Base-by-base conservation (phyloP, 2,888 invertebrate species). In the Drepanosiphum platanoidis region DNA sequence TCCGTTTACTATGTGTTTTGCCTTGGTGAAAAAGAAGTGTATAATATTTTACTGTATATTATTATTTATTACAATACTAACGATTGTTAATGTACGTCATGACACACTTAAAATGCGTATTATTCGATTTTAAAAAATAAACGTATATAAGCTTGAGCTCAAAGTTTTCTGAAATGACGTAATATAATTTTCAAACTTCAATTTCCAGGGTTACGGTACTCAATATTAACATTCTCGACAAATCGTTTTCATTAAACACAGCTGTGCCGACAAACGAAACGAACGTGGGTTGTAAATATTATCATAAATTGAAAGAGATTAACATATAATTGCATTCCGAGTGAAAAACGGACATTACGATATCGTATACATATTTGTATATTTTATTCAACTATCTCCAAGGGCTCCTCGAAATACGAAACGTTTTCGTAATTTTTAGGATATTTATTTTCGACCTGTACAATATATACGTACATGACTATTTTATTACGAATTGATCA, bases 251-350 rank as follows among this genome's bases (percentile, higher is more conserved):
- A n/a, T 22, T 78, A 22, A n/a, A n/a, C n/a, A n/a, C n/a, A n/a
- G n/a, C 11, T 70, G 22, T 9, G 58, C 36, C 58, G 30, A 71
- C 58, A 71, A n/a, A 81, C 39, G 36, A 7, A n/a, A 39, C 4
- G 22, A 13, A 70, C 58, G 81, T 81, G 71, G 30, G 58, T 58
- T 71, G 81, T 80, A 52, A 52, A 80, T 27, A 36, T 80, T 70
- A 70, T 36, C 27, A 30, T 70, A 15, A 34, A 70, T 80, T 70
- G 32, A 27, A 36, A 52, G 34, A 74, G 30, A n/a, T 66, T 87
- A 52, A 52, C 52, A 52, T 22, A 52, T 52, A 52, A 52, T 52
- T 52, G 52, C 52, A 52, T 52, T 52, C 2, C 18, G 18, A 52
- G 18, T 5, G 22, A 52, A 22, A 52, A 52, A 52, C 52, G 3